Base-by-base conservation (phyloP, 2,888 invertebrate genomes). In the Chironomus riparius region DNA sequence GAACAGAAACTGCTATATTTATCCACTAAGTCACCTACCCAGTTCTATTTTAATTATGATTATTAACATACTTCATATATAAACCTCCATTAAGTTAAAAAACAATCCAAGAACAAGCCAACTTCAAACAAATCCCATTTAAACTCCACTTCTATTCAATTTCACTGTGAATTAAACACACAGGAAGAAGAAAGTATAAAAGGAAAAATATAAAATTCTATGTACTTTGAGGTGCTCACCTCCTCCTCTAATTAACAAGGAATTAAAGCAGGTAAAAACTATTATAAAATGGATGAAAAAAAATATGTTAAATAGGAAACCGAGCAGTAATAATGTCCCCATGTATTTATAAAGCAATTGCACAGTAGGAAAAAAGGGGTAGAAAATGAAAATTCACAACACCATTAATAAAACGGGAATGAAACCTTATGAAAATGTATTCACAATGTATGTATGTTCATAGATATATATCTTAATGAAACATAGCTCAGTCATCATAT, bases 191-290 rank as follows among this genome's bases (percentile, higher is more conserved):
- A 24, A 38, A 10, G 24, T 13, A 38, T 12, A 13, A 47, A 22
- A 4, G 13, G 4, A 38, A 69, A 6, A 70, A 3, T 70, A 24
- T 18, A 24, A 28, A 4, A 4, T 38, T 38, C 38, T 10, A 10
- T 38, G 7, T 38, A 10, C 38, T 38, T 38, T 38, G 38, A 38
- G 38, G 38, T 10, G 4, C 38, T 38, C 38, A 2, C 38, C 38
- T 10, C 38, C 18, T 18, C 56, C 24, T 68, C 74, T 74, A 68
- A 74, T 74, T 74, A 74, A 74, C 74, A 74, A 74, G 68, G 71
- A 68, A 65, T 68, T 68, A 68, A 74, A 68, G 68, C 74, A 74
- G 74, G 74, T 74, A 68, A 65, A 73, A 74, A 56, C 56, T 56
- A 56, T 61, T 68, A 74, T 61, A 61, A 50, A 72, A 72, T 72